Conservation (phyloP, 2,113 vertebrate species). For the Numida meleagris region DNA sequence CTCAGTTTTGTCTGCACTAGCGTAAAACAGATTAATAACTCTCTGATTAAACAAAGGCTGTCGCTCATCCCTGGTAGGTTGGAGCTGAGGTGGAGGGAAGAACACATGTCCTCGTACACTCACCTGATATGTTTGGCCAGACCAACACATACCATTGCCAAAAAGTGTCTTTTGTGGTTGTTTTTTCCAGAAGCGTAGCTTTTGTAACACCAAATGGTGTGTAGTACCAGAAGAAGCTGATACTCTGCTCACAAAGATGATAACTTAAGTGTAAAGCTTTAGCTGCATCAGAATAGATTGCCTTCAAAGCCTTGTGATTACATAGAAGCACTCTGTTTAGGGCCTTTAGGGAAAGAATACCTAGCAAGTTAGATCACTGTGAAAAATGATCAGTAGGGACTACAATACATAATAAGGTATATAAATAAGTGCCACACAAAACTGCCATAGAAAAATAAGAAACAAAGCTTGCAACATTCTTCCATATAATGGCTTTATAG, state of each 20-base stretch:
- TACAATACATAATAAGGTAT: constrained; percentile 61
- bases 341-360: constrained; percentile 30
- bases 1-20: rapidly evolving
- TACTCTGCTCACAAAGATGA: neutral
- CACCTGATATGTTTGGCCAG: rapidly evolving
- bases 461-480: constrained; percentile 17
- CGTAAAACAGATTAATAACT: neutral
- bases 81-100: neutral
- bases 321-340: neutral
- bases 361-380: constrained; percentile 66
- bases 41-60: neutral
- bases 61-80: neutral
- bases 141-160: rapidly evolving
- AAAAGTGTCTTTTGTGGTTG: neutral
- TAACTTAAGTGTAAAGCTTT: constrained; percentile 23
- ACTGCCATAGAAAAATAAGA: constrained; percentile 57
- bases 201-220: neutral
- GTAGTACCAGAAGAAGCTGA: neutral
- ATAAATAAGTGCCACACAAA: constrained; percentile 74
- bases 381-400: constrained; percentile 65
- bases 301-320: constrained; percentile 38
- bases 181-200: neutral
- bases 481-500: constrained; percentile 40
- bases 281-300: neutral
- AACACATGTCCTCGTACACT: rapidly evolving